phyloP scores from a whole-genome alignment of 2,797 vertebrate species.

The Melanotaenia parkinsoni region DNA sequence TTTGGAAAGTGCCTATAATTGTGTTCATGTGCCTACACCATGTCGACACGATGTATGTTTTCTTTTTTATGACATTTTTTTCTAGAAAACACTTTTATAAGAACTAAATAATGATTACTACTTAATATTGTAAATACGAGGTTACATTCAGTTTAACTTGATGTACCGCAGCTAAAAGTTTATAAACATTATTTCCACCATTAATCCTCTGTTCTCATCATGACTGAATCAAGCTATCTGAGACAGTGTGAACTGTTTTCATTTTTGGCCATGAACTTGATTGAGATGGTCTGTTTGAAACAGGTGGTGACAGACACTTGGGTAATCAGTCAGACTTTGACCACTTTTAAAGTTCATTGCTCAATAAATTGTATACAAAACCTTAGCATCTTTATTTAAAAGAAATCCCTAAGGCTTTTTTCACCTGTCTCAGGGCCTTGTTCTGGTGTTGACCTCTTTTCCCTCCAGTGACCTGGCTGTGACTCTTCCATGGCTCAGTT shows the following conservation, averaged over 20 bases:
- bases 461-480: conserved; percentile 61
- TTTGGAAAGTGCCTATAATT: too few species aligned
- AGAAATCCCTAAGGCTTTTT: not conserved
- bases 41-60: not conserved
- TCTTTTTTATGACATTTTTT: too few species aligned
- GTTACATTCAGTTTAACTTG: too few species aligned
- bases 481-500: conserved; percentile 61
- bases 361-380: not conserved
- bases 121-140: too few species aligned
- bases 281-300: not conserved
- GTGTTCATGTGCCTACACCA: not conserved
- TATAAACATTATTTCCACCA: too few species aligned
- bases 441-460: conserved; percentile 68
- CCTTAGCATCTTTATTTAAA: not conserved
- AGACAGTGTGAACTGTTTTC: not conserved
- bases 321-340: not conserved
- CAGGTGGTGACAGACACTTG: not conserved
- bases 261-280: not conserved
- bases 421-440: conserved; percentile 12
- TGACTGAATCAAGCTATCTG: not conserved
- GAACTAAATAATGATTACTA: too few species aligned
- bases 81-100: too few species aligned
- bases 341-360: not conserved
- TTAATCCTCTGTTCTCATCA: not conserved
- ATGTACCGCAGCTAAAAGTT: too few species aligned